Conservation (phyloP, 2,113 vertebrate species). For the Microcebus lehilahytsara region DNA sequence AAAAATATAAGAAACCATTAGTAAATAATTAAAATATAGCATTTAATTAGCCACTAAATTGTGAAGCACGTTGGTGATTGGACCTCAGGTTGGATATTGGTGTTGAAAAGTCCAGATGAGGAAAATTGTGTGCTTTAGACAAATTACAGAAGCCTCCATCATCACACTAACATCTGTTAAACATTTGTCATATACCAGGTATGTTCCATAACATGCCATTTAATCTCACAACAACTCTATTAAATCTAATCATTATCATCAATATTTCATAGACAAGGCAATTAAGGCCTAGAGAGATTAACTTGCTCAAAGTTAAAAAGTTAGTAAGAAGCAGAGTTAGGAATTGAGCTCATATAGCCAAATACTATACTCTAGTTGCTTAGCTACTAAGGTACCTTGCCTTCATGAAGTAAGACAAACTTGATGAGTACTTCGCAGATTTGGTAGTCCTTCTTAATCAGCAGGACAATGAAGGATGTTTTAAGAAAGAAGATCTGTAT, state of each 20-base stretch:
- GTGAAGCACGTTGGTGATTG: background rate
- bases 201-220: background rate
- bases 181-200: background rate
- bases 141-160: background rate
- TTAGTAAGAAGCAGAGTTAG: background rate
- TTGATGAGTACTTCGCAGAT: background rate
- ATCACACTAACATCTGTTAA: background rate
- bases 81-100: background rate
- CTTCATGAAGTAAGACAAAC: background rate
- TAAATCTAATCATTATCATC: background rate
- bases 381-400: background rate
- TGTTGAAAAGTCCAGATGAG: background rate
- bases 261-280: constrained; percentile 22
- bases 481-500: background rate
- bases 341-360: background rate
- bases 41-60: background rate
- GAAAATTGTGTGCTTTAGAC: background rate
- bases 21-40: background rate
- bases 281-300: background rate
- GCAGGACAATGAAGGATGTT: background rate
- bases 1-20: constrained; percentile 10
- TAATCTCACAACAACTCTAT: background rate
- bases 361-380: background rate
- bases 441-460: background rate
- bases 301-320: background rate